Base-by-base conservation (phyloP, 1,140 invertebrate species). In the Drosophila elegans region DNA sequence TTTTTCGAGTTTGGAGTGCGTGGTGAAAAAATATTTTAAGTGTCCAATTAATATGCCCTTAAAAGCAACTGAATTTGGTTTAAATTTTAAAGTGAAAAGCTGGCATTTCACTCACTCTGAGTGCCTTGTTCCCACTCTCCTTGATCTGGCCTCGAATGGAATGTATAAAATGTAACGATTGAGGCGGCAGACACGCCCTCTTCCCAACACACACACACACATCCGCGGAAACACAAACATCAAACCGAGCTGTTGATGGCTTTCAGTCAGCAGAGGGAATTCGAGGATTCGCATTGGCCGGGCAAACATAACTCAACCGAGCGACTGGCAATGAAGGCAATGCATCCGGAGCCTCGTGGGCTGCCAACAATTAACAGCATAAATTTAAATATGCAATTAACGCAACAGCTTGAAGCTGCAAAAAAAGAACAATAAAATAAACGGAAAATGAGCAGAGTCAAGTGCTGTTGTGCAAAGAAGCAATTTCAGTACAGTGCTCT, bases 341-440 rank as follows among this genome's bases (percentile, higher is more conserved):
- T 71, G 67, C 64, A 69, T 71, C 67, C 67, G 52, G 64, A 16
- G 38, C 66, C 66, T 49, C 52, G 52, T 72, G 64, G 66, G 52
- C 68, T 71, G 66, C 68, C 80, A 66, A 57, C 80, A 88, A 88
- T 89, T 84, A 88, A 88, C 80, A 89, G 68, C 80, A 88, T 88
- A 88, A 88, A 88, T 84, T 89, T 89, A 89, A 89, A 88, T 89
- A 89, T 84, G 84, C 80, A 88, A 89, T 88, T 88, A 89, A 88
- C 62, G 80, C 76, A 88, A 84, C 84, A 88, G 84, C 84, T 88
- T 78, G 84, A 57, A 55, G 80, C 73, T 61, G 34, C 10, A 71
- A 72, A 67, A n/a, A 49, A 76, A 80, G 52, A 52, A 63, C 57
- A 57, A 66, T 42, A 12, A 56, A 76, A 66, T 13, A 36, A 34